A percentile compares a stretch with the other conserved stretches of the same genome.
Evolutionary conservation across 2,113 vertebrate genomes (phyloP).

Genomic region (Anoura caudifer): DNA sequence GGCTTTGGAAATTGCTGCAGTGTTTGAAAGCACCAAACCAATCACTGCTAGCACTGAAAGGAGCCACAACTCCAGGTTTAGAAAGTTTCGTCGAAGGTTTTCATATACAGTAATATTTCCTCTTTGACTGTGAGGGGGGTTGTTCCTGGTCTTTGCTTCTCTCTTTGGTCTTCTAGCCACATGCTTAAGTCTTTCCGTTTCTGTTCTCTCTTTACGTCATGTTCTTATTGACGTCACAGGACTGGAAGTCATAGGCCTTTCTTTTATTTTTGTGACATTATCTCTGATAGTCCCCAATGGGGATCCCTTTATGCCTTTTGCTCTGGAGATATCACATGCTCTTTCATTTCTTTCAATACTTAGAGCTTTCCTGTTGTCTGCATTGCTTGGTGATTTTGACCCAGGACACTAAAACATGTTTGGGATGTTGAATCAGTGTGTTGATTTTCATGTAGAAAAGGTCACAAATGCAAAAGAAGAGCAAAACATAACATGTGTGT

Average conservation of each 20-base stretch:
- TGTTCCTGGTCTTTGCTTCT: not conserved
- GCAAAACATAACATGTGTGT: not conserved
- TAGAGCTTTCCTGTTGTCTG: not conserved
- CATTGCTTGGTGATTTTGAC: not conserved
- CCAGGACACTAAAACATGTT: not conserved
- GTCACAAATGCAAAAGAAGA: constrained; percentile 5
- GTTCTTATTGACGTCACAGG: constrained; percentile 20
- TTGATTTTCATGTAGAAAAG: not conserved
- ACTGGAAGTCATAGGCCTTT: not conserved
- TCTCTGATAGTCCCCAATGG: not conserved
- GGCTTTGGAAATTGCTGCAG: not conserved
- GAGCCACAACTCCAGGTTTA: not conserved
- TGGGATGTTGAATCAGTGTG: not conserved
- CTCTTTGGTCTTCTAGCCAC: constrained; percentile 44
- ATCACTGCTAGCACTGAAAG: not conserved
- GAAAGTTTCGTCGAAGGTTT: not conserved
- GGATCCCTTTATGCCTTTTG: not conserved
- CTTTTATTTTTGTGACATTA: constrained; percentile 33
- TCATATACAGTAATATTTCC: not conserved
- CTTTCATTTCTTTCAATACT: not conserved
- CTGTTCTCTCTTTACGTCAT: constrained; percentile 21
- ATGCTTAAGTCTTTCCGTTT: constrained; percentile 16
- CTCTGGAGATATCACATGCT: not conserved
- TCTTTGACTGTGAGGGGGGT: constrained; percentile 22
- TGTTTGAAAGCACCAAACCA: not conserved